Evolutionary conservation across 1,140 invertebrate species (phyloP), one percentile per base, ranked within the genome.

Genomic region (Ganaspis sp.): DNA sequence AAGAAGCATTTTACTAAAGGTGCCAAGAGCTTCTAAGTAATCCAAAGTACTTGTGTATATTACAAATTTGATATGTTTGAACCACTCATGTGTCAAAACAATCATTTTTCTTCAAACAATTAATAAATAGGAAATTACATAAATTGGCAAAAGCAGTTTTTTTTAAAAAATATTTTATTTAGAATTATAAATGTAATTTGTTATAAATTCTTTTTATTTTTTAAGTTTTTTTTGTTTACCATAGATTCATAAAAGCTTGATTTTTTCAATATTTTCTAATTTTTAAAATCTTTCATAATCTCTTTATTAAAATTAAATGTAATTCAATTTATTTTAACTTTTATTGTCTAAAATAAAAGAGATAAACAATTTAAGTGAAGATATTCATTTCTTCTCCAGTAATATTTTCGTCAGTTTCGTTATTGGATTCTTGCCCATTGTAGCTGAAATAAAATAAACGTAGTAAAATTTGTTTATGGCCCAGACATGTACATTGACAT

Each of bases 1-100:
- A 17, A n/a, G n/a, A 17, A n/a, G 17, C 17, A n/a, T 49, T 49
- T 49, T 49, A 49, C 45, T 49, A n/a, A n/a, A 49, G 15, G 15
- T 4, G 45, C 45, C 45, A 49, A 49, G 15, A 49, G 45, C 45
- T 49, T 49, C 15, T n/a, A 49, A 49, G 17, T 49, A 49, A 49
- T 49, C 45, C 45, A 49, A 17, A 17, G 15, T 49, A 49, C 45
- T 49, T 49, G 17, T 49, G 45, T 49, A n/a, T 49, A 49, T 49
- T 49, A 49, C 45, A 49, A n/a, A 49, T 49, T 49, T 49, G 45
- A 49, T n/a, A 49, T 49, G 45, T 49, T 49, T 17, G 45, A 17
- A 17, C 17, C 15, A 17, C 45, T 17, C n/a, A n/a, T 5, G 15
- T 49, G 45, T 49, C 45, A 49, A 6, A 49, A 49, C 45, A 49